Conservation (phyloP, 1,140 invertebrate genomes). For the Melipona quadrifasciata region DNA sequence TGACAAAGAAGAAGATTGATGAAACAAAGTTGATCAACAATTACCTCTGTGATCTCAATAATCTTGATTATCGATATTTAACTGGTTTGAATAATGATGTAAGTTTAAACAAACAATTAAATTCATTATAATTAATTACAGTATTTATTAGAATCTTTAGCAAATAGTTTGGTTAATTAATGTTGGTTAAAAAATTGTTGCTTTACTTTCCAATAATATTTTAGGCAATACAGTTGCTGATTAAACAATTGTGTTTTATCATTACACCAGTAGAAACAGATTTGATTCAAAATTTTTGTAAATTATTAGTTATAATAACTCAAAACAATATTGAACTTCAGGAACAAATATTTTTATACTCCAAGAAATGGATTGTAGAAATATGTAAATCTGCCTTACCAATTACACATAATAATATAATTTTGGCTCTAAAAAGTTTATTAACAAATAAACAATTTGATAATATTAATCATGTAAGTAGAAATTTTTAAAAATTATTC, state of each 20-base stretch:
- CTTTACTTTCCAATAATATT: conserved; percentile 53
- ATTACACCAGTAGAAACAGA: conserved; percentile 75
- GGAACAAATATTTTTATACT: conserved; percentile 72
- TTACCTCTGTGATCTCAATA: conserved; percentile 78
- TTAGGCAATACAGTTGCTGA: conserved; percentile 76
- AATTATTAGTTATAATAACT: conserved; percentile 77
- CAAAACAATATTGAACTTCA: conserved; percentile 73
- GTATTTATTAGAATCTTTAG: conserved; percentile 24
- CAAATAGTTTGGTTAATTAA: conserved; percentile 6
- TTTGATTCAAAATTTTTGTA: conserved; percentile 78
- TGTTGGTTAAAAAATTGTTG: neutral
- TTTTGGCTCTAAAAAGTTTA: conserved; percentile 70
- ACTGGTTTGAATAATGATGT: conserved; percentile 75
- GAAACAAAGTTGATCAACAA: conserved; percentile 76
- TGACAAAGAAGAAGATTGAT: conserved; percentile 71
- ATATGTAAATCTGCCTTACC: conserved; percentile 67
- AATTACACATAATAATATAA: conserved; percentile 59
- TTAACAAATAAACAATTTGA: conserved; percentile 66
- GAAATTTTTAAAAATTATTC: neutral
- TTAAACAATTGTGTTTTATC: conserved; percentile 78
- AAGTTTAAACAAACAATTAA: conserved; percentile 64
- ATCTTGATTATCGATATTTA: conserved; percentile 75
- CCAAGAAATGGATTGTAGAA: conserved; percentile 77
- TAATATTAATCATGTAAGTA: conserved; percentile 67
- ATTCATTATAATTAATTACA: conserved; percentile 28